Conservation (phyloP, 2,113 vertebrate species). For the Emydura subglobosa region DNA sequence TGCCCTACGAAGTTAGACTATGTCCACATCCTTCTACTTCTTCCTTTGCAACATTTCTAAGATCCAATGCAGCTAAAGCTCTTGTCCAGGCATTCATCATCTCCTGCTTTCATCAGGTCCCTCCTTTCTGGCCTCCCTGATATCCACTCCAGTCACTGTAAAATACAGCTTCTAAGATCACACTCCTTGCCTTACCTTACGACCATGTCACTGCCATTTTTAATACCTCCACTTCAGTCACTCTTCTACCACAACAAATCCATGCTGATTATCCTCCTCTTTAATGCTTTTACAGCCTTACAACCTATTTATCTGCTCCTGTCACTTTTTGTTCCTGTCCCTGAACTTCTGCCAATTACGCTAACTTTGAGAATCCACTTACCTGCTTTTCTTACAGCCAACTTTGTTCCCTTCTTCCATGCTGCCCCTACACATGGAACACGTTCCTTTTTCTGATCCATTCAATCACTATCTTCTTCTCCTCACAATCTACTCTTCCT, state of each 20-base stretch:
- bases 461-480: neutral
- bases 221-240: neutral
- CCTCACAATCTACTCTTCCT: neutral
- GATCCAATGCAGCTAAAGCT: neutral
- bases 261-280: neutral
- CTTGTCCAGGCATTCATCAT: neutral
- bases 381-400: neutral
- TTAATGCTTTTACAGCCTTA: neutral
- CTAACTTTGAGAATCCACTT: neutral
- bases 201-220: neutral
- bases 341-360: neutral
- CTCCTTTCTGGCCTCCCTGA: neutral
- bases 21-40: neutral
- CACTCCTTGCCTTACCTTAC: neutral
- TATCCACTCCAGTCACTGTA: neutral
- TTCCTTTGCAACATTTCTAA: neutral
- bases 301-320: neutral
- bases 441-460: no score
- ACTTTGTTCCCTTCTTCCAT: neutral
- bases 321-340: neutral
- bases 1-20: neutral
- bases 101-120: neutral
- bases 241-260: neutral
- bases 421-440: neutral
- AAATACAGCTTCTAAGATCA: neutral